Conservation (phyloP, 2,113 vertebrate genomes). For the Crotalus horridus region DNA sequence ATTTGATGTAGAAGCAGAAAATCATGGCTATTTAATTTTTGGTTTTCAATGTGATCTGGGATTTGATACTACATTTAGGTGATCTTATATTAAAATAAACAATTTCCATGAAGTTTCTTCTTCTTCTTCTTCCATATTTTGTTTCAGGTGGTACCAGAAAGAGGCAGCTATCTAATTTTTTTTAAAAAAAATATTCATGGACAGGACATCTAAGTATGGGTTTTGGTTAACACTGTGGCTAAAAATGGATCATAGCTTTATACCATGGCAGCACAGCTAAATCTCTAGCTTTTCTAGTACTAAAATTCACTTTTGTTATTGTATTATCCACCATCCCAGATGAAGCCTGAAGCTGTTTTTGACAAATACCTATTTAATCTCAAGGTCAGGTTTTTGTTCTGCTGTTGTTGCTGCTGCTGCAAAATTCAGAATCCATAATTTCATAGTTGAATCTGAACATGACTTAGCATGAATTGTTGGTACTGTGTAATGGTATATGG, state of each 20-base stretch:
- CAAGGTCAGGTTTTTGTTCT: background rate
- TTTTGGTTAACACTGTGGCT: background rate
- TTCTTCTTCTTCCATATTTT: background rate
- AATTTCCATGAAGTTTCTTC: background rate
- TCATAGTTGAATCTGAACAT: background rate
- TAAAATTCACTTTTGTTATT: background rate
- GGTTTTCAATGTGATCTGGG: background rate
- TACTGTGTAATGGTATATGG: background rate
- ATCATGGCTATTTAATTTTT: background rate
- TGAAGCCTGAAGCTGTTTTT: background rate
- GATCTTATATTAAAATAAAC: background rate
- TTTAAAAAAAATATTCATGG: background rate
- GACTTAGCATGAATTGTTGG: background rate
- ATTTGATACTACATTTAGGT: background rate
- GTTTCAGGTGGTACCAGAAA: background rate
- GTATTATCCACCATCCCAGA: background rate
- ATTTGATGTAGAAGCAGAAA: background rate
- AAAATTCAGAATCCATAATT: background rate
- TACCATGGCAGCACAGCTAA: background rate
- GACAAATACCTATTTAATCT: background rate
- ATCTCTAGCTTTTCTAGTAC: background rate
- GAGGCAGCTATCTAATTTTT: background rate
- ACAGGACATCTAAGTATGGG: background rate
- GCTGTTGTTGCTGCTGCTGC: background rate
- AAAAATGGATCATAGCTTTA: background rate